Percentiles rank a stretch among this genome's conserved stretches.
Conservation (phyloP, 1,140 invertebrate genomes). For the Phenacoccus solenopsis region DNA sequence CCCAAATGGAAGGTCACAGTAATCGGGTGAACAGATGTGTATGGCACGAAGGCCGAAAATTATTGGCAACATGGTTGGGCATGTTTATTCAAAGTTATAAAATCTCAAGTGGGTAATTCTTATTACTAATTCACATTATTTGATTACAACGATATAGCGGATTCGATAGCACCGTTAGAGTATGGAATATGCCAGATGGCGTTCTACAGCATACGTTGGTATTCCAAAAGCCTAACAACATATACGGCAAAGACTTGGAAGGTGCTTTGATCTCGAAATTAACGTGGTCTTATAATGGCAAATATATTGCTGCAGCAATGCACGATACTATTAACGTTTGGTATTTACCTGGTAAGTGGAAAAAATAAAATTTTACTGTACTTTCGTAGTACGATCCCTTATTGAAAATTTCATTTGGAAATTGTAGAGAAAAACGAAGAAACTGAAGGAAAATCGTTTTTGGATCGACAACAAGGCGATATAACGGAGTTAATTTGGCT, state of each 20-base stretch:
- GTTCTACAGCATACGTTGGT: conserved; percentile 44
- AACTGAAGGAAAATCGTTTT: not conserved
- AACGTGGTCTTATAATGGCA: conserved; percentile 41
- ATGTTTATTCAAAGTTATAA: too few species aligned
- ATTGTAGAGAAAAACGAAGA: not conserved
- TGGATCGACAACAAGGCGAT: not conserved
- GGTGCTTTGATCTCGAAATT: conserved; percentile 40
- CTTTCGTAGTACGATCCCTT: not conserved
- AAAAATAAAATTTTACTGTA: not conserved
- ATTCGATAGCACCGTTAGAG: conserved; percentile 50
- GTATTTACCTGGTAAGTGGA: conserved; percentile 33
- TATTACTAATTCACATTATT: too few species aligned
- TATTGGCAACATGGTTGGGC: conserved; percentile 38
- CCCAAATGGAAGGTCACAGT: conserved; percentile 42
- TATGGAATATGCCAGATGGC: conserved; percentile 40
- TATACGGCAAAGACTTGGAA: conserved; percentile 39
- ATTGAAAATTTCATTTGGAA: not conserved
- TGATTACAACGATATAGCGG: conserved; percentile 34
- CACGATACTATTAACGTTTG: conserved; percentile 44
- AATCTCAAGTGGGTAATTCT: too few species aligned
- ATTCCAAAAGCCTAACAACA: conserved; percentile 40
- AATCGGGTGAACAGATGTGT: conserved; percentile 37
- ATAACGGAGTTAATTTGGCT: conserved; percentile 23
- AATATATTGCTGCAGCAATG: conserved; percentile 42
- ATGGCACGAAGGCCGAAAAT: conserved; percentile 36